phyloP scores from a whole-genome alignment of 2,113 vertebrate genomes.

The Notothenia rossii region DNA sequence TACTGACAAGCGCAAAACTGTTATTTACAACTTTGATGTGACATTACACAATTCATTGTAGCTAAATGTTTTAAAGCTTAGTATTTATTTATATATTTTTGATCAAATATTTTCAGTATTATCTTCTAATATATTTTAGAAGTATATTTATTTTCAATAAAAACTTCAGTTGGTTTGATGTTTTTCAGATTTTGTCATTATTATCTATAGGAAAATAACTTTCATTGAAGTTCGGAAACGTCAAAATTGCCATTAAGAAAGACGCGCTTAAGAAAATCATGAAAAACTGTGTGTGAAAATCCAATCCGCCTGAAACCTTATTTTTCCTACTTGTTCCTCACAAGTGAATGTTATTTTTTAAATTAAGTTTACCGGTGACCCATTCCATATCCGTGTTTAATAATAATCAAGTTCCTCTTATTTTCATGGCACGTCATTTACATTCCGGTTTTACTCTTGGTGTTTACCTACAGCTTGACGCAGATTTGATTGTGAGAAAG shows the following conservation, averaged over 20 bases:
- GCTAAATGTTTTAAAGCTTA: background rate
- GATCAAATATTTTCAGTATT: background rate
- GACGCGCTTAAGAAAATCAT: background rate
- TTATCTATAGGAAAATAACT: background rate
- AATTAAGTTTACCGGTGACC: no score
- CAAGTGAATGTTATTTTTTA: background rate
- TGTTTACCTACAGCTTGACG: slow-evolving; percentile 27
- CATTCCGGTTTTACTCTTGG: slow-evolving; percentile 15
- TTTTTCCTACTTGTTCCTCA: no score
- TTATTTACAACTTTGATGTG: background rate
- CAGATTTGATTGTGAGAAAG: slow-evolving; percentile 54
- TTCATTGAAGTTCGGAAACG: background rate
- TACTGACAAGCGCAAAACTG: no score
- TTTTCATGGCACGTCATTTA: background rate
- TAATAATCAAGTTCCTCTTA: background rate
- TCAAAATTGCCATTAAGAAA: background rate
- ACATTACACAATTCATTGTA: background rate
- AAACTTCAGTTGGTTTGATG: background rate
- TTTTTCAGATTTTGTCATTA: background rate
- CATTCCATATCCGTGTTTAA: background rate
- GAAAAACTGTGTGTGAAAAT: background rate
- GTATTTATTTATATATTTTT: background rate
- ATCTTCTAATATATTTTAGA: background rate
- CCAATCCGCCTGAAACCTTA: background rate
- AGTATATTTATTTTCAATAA: background rate